These are phyloP conservation scores for Poecile atricapillus DNA, from an alignment of 2,113 vertebrate species.

Conservation along the genomic window DNA sequence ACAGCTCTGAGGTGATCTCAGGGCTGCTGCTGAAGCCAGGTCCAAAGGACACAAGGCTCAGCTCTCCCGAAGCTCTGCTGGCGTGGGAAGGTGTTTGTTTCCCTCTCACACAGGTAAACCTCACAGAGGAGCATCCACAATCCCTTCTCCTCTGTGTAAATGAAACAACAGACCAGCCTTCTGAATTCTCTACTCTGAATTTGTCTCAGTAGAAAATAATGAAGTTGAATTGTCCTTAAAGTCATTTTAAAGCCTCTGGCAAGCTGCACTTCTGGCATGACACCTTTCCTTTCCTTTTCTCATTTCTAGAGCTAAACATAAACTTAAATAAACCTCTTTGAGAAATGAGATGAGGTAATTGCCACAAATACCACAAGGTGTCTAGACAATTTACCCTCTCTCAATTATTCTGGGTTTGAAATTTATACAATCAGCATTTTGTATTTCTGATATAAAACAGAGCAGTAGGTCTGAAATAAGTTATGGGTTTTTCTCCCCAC, in stretches of 20 bases:
- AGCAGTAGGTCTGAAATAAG: not conserved
- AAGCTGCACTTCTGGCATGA: not conserved
- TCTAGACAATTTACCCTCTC: not conserved
- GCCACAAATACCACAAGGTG: not conserved
- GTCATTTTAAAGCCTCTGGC: not conserved
- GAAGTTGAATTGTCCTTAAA: not conserved
- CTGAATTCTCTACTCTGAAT: not conserved
- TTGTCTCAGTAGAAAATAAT: not conserved
- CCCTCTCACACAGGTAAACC: not conserved
- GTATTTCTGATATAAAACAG: not conserved
- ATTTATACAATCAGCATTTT: slow-evolving; percentile 10
- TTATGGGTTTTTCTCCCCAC: not conserved
- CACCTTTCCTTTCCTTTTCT: not conserved
- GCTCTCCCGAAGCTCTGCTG: accelerated
- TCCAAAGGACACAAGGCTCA: accelerated
- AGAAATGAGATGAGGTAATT: slow-evolving; percentile 5
- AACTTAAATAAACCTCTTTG: not conserved
- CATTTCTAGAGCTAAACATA: not conserved
- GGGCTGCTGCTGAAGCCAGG: not conserved
- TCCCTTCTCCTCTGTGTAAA: not conserved
- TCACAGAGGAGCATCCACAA: not conserved
- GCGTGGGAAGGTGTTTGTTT: not conserved
- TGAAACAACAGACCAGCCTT: not conserved
- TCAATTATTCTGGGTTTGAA: not conserved
- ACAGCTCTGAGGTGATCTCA: not conserved